Evolutionary conservation across 2,888 invertebrate species (phyloP), one percentile per base, ranked within the genome.

Genomic region (Tolmerus cingulatus): DNA sequence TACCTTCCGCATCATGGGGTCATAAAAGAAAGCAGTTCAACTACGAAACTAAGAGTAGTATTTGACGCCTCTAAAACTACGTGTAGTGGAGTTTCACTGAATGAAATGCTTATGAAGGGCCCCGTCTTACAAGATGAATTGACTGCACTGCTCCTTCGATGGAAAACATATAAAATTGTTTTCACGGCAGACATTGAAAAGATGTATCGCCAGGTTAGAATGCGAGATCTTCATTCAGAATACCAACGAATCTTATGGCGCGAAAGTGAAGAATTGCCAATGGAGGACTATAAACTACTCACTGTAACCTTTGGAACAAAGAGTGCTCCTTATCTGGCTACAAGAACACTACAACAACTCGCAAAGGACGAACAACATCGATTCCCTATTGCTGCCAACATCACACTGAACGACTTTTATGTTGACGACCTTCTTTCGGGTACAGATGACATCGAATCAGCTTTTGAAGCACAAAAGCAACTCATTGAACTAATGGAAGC

Each of bases 141-240:
- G 2, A 27, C 82, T 12, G 5, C n/a, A 3, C 66, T 87, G 5
- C 23, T 87, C 3, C 3, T 84, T 9, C 19, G 77, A 55, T 76
- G 74, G 30, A 46, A 79, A 51, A 9, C 12, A 12, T 8, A 40
- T 40, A 40, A 8, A 40, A 40, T 40, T 40, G 40, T 40, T 1
- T 40, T 90, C 3, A 87, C 87, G 5, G 89, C 89, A 0, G 90
- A 90, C 77, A 88, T 91, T 5, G 86, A 82, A 0, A 87, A 90
- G 81, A 90, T 90, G 55, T 66, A 84, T 37, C 84, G 84, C 7
- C 84, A 84, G 19, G 19, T 66, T 9, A 14, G 4, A 14, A 30
- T 84, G 9, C 4, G n/a, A n/a, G 14, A 30, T 27, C 23, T 14
- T 0, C 30, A 84, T 37, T 14, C 66, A 1, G 86, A 90, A 43